A percentile compares a stretch with the other conserved stretches of the same genome.
Evolutionary conservation across 2,888 invertebrate species (phyloP).

Genomic region (Drosophila melanosoma): DNA sequence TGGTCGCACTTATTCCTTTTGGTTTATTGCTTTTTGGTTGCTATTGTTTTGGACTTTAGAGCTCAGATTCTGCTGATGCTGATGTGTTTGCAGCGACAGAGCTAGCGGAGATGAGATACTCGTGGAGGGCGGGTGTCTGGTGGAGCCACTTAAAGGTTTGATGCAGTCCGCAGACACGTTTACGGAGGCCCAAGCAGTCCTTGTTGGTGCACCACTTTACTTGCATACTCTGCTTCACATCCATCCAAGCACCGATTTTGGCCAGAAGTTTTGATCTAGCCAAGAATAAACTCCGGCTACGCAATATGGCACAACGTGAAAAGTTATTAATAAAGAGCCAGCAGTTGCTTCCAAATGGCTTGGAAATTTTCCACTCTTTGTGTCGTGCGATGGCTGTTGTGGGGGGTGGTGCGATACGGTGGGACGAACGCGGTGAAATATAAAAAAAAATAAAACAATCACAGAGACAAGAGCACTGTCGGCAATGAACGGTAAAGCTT

Average conservation of each 20-base stretch:
- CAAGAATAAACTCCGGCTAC: slow-evolving; percentile 35
- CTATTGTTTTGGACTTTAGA: slow-evolving; percentile 75
- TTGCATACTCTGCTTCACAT: slow-evolving; percentile 82
- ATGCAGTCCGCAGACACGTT: slow-evolving; percentile 94
- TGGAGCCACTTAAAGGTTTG: slow-evolving; percentile 98
- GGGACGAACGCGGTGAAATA: slow-evolving; percentile 33
- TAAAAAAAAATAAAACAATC: slow-evolving; percentile 53
- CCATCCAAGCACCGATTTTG: slow-evolving; percentile 80
- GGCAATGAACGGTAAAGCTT: slow-evolving; percentile 24
- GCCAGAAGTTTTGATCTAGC: slow-evolving; percentile 47
- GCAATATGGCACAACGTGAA: slow-evolving; percentile 27
- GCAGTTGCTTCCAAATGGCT: slow-evolving; percentile 15
- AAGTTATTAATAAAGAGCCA: slow-evolving; percentile 13
- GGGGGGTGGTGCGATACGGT: slow-evolving; percentile 21
- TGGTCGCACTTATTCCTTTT: slow-evolving; percentile 51
- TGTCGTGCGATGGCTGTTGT: slow-evolving; percentile 12
- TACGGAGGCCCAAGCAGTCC: slow-evolving; percentile 92
- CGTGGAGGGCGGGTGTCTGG: slow-evolving; percentile 94
- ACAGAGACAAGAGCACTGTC: slow-evolving; percentile 19
- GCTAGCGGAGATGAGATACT: slow-evolving; percentile 93
- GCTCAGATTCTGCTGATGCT: slow-evolving; percentile 43
- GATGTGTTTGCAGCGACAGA: slow-evolving; percentile 89
- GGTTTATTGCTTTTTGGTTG: slow-evolving; percentile 63
- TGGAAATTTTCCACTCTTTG: slow-evolving; percentile 79
- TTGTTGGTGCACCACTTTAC: slow-evolving; percentile 75